Evolutionary conservation across 2,888 invertebrate species (phyloP).

Genomic region (Cylloceria caligata): DNA sequence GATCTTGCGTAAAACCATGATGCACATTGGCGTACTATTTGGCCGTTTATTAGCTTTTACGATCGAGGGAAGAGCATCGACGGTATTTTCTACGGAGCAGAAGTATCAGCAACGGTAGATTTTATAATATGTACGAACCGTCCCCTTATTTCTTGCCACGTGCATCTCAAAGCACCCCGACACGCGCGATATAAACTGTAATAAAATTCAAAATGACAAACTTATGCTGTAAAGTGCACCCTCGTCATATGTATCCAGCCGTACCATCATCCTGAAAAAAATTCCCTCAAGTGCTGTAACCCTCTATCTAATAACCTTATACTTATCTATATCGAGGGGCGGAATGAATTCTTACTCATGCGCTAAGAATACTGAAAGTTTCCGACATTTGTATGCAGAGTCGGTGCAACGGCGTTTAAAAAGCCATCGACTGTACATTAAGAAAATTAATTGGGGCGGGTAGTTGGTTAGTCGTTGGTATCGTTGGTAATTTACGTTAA

Average conservation of each 20-base stretch:
- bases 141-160: background rate
- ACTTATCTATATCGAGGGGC: background rate
- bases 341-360: slow-evolving; percentile 13
- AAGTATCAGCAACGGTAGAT: background rate
- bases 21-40: slow-evolving; percentile 16
- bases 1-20: background rate
- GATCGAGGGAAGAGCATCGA: slow-evolving; percentile 14
- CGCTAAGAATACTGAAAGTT: background rate
- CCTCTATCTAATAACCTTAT: slow-evolving; percentile 11
- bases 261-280: slow-evolving; percentile 25
- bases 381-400: slow-evolving; percentile 2
- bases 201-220: slow-evolving; percentile 59
- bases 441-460: no score
- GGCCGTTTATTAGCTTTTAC: slow-evolving; percentile 43
- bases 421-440: background rate
- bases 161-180: slow-evolving; percentile 35
- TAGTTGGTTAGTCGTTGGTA: no score
- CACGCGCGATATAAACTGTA: slow-evolving; percentile 22
- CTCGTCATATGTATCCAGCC: background rate
- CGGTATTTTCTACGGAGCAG: background rate
- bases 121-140: background rate
- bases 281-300: slow-evolving; percentile 40
- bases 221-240: slow-evolving; percentile 55
- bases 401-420: background rate
- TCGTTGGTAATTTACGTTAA: no score